Conservation (phyloP, 2,113 vertebrate species). For the Leucoraja erinaceus region DNA sequence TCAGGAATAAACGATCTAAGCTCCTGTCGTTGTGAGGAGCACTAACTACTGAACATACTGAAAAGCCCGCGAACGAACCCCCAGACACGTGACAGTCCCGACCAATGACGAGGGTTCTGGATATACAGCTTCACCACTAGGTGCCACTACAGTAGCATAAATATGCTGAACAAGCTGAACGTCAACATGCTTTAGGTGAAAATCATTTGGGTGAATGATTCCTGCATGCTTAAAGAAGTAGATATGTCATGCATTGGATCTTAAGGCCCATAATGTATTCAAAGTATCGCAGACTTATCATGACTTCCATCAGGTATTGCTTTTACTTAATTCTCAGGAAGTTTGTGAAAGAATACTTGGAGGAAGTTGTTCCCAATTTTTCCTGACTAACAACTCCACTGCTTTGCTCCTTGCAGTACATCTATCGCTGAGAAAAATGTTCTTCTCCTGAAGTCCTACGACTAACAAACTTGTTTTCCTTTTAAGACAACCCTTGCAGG, state of each 20-base stretch:
- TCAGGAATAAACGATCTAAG: no score
- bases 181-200: not conserved
- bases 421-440: not conserved
- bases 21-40: no score
- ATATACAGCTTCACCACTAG: no score
- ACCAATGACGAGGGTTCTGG: no score
- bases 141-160: not conserved
- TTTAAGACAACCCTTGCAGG: not conserved
- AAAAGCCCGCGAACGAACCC: no score
- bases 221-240: not conserved
- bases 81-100: no score
- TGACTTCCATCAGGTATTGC: not conserved
- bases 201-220: not conserved
- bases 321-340: not conserved
- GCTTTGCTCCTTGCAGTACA: not conserved
- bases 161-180: not conserved
- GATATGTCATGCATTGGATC: not conserved
- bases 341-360: not conserved
- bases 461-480: not conserved
- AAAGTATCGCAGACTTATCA: not conserved
- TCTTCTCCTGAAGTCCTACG: not conserved
- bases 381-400: conserved; percentile 25
- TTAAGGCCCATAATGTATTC: not conserved
- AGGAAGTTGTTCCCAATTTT: not conserved
- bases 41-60: no score